Percentiles rank a stretch among this genome's conserved stretches.
These are phyloP conservation scores for Gymnobelideus leadbeateri DNA, from an alignment of 2,113 vertebrate species.

Conservation along the genomic window DNA sequence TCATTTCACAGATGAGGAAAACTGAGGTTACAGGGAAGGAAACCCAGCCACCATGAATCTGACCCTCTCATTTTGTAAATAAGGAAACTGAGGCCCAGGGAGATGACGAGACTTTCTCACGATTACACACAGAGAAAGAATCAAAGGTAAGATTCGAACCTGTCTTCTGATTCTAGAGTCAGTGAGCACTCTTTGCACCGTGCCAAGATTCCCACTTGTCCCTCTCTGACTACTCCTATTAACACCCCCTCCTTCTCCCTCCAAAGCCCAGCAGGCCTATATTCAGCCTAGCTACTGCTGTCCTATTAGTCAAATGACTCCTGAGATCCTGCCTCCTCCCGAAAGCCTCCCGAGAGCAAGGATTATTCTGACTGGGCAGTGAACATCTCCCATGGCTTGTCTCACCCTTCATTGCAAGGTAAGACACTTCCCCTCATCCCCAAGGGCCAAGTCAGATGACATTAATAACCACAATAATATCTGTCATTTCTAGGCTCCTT, in stretches of 20 bases:
- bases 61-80: too few relatives aligned
- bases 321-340: background rate
- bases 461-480: background rate
- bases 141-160: background rate
- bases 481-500: background rate
- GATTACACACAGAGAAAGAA: background rate
- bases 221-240: background rate
- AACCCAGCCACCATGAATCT: too few relatives aligned
- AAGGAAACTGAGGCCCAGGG: background rate
- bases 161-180: background rate
- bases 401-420: background rate
- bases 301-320: rapidly evolving
- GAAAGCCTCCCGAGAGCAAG: background rate
- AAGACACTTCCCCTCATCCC: background rate
- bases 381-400: too few relatives aligned
- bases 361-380: background rate
- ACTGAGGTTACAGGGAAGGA: background rate
- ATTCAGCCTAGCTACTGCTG: background rate
- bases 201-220: too few relatives aligned
- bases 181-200: too few relatives aligned
- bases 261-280: background rate
- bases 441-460: background rate
- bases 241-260: background rate
- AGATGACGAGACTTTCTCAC: background rate
- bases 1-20: background rate